Evolutionary conservation across 2,797 vertebrate genomes (phyloP), one percentile per base, ranked within the genome.

Genomic region (Crenichthys baileyi): DNA sequence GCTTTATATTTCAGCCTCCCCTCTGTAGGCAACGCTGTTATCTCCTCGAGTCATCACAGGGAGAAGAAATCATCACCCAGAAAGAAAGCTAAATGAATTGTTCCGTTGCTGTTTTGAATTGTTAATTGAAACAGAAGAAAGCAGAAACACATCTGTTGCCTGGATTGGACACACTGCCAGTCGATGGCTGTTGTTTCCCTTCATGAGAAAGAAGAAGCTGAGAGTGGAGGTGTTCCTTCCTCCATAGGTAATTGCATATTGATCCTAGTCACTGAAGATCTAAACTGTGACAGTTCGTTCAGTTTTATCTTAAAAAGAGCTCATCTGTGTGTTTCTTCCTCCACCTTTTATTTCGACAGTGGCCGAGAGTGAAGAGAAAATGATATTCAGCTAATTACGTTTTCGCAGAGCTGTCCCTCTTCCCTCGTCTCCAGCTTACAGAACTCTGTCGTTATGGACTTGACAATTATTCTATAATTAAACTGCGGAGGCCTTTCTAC

Each of bases 391-490:
- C 89, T 93, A 94, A 94, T 94, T 93, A 92, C 88, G 79, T 93
- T 93, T 93, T 90, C 89, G 87, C 51, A 85, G 85, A 85, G 84
- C 81, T 7, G 80, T 89, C 87, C 83, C 61, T 84, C 89, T 87
- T 86, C 86, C 83, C 90, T 87, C 78, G 86, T 85, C 89, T 89
- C 77, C 82, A 8, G 48, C 87, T 87, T 87, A 83, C 89, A 90
- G 89, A 83, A 87, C 81, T 87, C 82, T 82, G 86, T 87, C 90
- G 86, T 93, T 89, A 88, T 85, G 87, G 90, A 92, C 91, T 92
- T 90, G 81, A 93, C 92, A 93, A 89, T 92, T 86, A 90, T 87
- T 88, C 76, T 85, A 93, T 94, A 94, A 94, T 95, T 93, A 92
- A 95, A 94, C 70, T 80, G 86, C 78, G 85, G 87, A 82, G 90